Percentiles rank a stretch among this genome's conserved stretches.
Evolutionary conservation across 2,888 invertebrate species (phyloP).

Genomic region (Carterocephalus palaemon): DNA sequence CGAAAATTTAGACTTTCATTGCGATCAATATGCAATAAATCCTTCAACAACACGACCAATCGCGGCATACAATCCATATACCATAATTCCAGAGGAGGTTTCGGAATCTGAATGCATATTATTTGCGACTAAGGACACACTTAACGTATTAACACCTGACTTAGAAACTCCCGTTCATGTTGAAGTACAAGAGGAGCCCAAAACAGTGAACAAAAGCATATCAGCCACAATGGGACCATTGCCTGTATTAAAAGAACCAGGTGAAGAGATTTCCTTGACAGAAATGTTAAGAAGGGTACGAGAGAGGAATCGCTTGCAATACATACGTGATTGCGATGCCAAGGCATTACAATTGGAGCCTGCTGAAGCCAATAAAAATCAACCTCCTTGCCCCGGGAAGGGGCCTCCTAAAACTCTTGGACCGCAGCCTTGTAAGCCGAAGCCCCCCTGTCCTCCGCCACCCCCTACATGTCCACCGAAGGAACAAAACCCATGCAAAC

Average conservation of each 20-base stretch:
- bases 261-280: constrained; percentile 40
- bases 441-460: constrained; percentile 32
- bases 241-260: constrained; percentile 28
- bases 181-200: not conserved
- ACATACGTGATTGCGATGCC: constrained; percentile 32
- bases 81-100: not conserved
- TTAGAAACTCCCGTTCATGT: constrained; percentile 2
- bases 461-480: constrained; percentile 34
- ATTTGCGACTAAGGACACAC: constrained; percentile 3
- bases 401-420: constrained; percentile 22
- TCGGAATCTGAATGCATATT: not conserved
- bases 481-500: constrained; percentile 20
- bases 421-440: constrained; percentile 30
- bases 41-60: no score
- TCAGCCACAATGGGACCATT: constrained; percentile 24
- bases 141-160: constrained; percentile 8
- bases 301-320: constrained; percentile 39
- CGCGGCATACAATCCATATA: constrained; percentile 14
- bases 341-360: constrained; percentile 33
- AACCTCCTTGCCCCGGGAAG: constrained; percentile 31
- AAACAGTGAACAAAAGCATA: constrained; percentile 2
- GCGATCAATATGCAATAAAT: no score
- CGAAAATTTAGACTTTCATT: no score
- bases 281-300: constrained; percentile 49
- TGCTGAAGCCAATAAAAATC: constrained; percentile 16